These are phyloP conservation scores for Xenopus petersii DNA, from an alignment of 2,797 vertebrate genomes.

Conservation along the genomic window DNA sequence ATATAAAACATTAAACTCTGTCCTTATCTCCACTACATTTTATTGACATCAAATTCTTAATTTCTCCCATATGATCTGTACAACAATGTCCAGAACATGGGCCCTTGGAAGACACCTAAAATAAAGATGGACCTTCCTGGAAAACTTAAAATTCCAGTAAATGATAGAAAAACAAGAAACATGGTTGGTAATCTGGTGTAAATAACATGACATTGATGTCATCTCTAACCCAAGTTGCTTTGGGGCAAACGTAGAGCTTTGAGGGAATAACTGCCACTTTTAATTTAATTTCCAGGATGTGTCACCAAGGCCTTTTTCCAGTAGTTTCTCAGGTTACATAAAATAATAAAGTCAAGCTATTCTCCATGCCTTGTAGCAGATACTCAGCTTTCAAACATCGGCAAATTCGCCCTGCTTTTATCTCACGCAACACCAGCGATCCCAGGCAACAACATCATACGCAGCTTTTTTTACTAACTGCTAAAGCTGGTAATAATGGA, in stretches of 20 bases:
- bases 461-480: neutral
- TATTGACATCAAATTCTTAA: too few species aligned
- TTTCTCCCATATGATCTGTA: too few species aligned
- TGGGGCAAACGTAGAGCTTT: conserved; percentile 9
- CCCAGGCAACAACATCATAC: neutral
- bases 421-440: conserved; percentile 9
- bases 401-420: conserved; percentile 10
- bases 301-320: neutral
- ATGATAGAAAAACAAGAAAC: neutral
- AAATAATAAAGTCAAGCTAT: conserved; percentile 37
- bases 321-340: conserved; percentile 36
- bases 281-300: conserved; percentile 37
- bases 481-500: conserved; percentile 21
- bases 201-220: conserved; percentile 21
- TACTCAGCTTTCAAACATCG: conserved; percentile 23
- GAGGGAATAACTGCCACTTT: conserved; percentile 19
- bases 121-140: too few species aligned
- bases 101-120: too few species aligned
- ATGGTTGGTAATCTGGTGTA: neutral
- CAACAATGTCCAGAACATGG: too few species aligned
- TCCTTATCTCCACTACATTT: too few species aligned
- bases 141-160: too few species aligned
- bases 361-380: conserved; percentile 17
- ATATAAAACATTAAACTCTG: too few species aligned
- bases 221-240: conserved; percentile 16